Conservation (phyloP, 2,888 invertebrate genomes). For the Zhuqinia jingwanae region DNA sequence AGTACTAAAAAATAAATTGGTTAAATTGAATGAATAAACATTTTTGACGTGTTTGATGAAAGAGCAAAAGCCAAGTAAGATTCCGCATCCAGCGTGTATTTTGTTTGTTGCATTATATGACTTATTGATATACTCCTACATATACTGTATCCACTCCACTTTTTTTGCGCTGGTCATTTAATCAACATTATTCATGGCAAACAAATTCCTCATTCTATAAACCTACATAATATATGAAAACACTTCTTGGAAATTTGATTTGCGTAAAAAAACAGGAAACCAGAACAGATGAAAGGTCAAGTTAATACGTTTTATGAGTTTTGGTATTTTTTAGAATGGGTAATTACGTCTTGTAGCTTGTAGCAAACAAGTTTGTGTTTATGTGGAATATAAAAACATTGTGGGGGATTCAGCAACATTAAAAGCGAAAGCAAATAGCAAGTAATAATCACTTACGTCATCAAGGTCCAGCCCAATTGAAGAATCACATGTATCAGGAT, state of each 20-base stretch:
- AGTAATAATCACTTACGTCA: slow-evolving; percentile 73
- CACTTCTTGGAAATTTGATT: no score
- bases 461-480: slow-evolving; percentile 83
- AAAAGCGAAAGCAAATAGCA: not conserved
- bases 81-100: no score
- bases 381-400: no score
- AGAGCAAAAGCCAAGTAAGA: slow-evolving; percentile 21
- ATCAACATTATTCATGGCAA: no score
- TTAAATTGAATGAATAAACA: not conserved
- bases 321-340: not conserved
- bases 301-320: not conserved
- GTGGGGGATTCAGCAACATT: no score
- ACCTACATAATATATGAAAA: no score
- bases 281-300: slow-evolving; percentile 15
- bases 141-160: not conserved
- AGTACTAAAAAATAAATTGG: not conserved
- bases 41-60: slow-evolving; percentile 15
- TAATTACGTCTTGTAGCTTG: not conserved
- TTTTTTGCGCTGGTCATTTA: no score
- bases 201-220: no score
- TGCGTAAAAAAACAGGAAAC: slow-evolving; percentile 13
- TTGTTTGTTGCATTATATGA: not conserved
- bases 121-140: no score
- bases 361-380: not conserved
- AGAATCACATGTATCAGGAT: slow-evolving; percentile 83